Base-by-base conservation (phyloP, 92 coral and sea anemone genomes). In the Zoanthus gigantus region DNA sequence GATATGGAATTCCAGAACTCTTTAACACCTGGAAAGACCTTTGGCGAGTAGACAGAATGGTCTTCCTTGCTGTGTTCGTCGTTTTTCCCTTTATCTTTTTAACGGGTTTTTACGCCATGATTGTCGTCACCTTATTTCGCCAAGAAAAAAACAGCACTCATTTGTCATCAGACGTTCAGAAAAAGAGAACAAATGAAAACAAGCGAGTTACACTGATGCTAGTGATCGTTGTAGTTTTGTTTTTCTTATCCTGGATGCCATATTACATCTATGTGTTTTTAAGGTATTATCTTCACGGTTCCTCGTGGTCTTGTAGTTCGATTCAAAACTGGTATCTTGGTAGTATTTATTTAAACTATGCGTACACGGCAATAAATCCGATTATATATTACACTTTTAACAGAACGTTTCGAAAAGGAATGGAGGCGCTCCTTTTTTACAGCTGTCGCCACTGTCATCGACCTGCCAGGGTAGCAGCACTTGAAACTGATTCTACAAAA, bases 21-120 rank as follows among this genome's bases (percentile, higher is more conserved):
- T 66, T 66, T 29, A 66, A 66, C 72, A 17, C 72, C 2, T 66
- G 72, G 72, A 0, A 66, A 66, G 72, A 66, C 72, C 72, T 66
- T 66, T 66, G 72, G 72, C 72, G 72, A 9, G 28, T 66, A 30
- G 72, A 66, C 31, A 15, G 72, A 30, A 66, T 66, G 31, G 15
- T 18, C 28, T 66, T 66, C 9, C 31, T 66, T 5, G 72, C 72
- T 9, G 31, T 57, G n/a, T 57, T 57, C 8, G 65, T 57, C 4
- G n/a, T 57, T 12, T 57, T 57, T 17, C 65, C 65, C 4, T 57
- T 57, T 57, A 13, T 57, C n/a, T 17, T 57, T 57, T 57, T 57
- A 57, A 57, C n/a, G 6, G 31, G 29, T 5, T 66, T 66, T 30
- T 66, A 66, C 29, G 23, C 72, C 10, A 30, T 66, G 10, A 66